Percentiles rank a stretch among this genome's conserved stretches.
phyloP scores from a whole-genome alignment of 2,888 invertebrate genomes.

The Lumbricus terrestris region DNA sequence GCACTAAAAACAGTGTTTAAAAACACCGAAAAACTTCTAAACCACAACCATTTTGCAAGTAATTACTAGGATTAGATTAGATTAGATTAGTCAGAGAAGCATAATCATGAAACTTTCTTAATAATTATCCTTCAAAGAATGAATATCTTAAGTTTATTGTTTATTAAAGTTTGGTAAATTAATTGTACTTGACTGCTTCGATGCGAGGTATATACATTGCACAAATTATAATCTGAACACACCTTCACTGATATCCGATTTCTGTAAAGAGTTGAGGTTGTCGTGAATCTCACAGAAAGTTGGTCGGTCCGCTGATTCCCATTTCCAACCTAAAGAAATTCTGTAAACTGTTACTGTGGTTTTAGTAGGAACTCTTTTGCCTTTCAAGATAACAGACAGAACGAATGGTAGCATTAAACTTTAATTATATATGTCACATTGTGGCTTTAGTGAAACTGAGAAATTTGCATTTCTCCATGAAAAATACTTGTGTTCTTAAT shows the following conservation, averaged over 20 bases:
- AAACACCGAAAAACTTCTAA: not conserved
- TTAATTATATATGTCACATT: not conserved
- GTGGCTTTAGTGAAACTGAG: not conserved
- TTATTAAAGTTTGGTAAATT: not conserved
- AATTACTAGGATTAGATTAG: not conserved
- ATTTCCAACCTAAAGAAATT: constrained; percentile 76
- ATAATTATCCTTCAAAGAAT: not conserved
- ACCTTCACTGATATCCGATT: constrained; percentile 67
- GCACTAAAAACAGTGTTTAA: not conserved
- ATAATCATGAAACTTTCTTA: not conserved
- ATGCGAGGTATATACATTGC: not conserved
- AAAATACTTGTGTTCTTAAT: no score
- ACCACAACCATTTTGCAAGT: not conserved
- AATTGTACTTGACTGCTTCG: not conserved
- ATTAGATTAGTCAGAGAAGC: not conserved
- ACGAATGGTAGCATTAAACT: not conserved
- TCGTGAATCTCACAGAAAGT: constrained; percentile 94
- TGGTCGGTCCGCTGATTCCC: constrained; percentile 90
- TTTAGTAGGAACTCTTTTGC: not conserved
- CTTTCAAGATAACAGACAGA: not conserved
- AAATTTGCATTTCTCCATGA: no score
- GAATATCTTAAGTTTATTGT: not conserved
- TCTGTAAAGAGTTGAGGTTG: constrained; percentile 85
- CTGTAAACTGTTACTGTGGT: constrained; percentile 18
- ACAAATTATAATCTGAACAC: not conserved